Base-by-base conservation (phyloP, 2,888 invertebrate species). In the Plebejus melissa region DNA sequence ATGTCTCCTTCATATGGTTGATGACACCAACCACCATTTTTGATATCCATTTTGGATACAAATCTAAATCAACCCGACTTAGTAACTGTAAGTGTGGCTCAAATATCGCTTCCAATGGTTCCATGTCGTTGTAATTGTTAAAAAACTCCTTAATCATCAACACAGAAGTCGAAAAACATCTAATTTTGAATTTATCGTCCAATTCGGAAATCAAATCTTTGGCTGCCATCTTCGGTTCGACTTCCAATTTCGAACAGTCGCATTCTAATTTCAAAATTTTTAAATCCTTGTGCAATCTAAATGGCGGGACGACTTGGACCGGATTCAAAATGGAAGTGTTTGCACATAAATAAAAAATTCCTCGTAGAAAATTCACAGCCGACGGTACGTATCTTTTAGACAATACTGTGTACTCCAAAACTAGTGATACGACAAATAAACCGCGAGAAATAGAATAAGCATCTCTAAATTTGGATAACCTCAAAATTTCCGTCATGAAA, bases 331-430 rank as follows among this genome's bases (percentile, higher is more conserved):
- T 84, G 1, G 94, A 89, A 77, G 96, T 96, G 16, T 96, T 95
- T 5, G 96, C 94, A 22, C 96, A 94, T 86, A 97, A 86, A 85
- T 96, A 96, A 75, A 98, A 85, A 75, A 98, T 88, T 0, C 98
- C 97, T 78, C 95, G 90, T 7, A 98, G 90, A 83, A 96, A 98
- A 85, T 96, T 97, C 1, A 98, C 90, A 0, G 95, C 96, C 22
- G 97, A 95, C 0, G 99, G 98, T 32, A 97, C 92, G 81, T 96
- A 96, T 81, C 98, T 93, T 88, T 97, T 97, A 0, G 98, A 98
- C 57, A 97, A 86, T 0, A 91, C 85, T 0, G 97, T 96, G 85
- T 96, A 98, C 95, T 98, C 98, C 81, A 97, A 88, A 77, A 96
- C 88, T 32, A 98, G 87, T 0, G 96, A 95, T 6, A 95, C 94